Base-by-base conservation (phyloP, 1,140 invertebrate species). In the Bactericera cockerelli region DNA sequence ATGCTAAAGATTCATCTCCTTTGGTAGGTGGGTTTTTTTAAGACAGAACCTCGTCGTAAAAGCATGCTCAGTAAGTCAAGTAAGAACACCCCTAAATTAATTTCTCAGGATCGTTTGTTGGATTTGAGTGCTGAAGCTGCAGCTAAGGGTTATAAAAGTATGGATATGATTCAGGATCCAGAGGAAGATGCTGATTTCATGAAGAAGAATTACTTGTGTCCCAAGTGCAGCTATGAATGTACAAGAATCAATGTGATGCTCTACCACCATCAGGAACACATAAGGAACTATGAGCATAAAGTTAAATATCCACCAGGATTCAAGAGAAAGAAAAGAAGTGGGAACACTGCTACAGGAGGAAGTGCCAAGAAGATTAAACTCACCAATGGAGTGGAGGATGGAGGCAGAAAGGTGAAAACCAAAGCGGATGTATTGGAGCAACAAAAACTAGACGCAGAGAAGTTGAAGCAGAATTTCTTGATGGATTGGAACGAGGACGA, bases 191-290 rank as follows among this genome's bases (percentile, higher is more conserved):
- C 71, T 21, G 49, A 42, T 55, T 39, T 38, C 25, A 55, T 61
- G 16, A 56, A 56, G 26, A 53, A 33, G 36, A 54, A 67, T 68
- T 38, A 69, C 68, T 84, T 80, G 4, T 87, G 84, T 70, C 73
- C 77, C 59, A 65, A 77, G 16, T 86, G 84, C 67, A 69, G 70
- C 57, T 86, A 83, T 65, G 75, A 74, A 28, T 78, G 81, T 22
- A 75, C 75, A 10, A 73, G 83, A 16, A 68, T 86, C 11, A 84
- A 84, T 67, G 80, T 83, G 26, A 76, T 86, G 61, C 78, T 84
- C 58, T 72, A 78, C 63, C 84, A 87, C 66, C 79, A 79, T 39
- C 76, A 74, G 76, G 81, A 75, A 72, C 81, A 74, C 74, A 80
- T 65, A 72, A 70, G 66, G 56, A 63, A 66, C 70, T 67, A 66